A percentile compares a stretch with the other conserved stretches of the same genome.
Conservation (phyloP, 1,140 invertebrate genomes). For the Tetramorium simillimum region DNA sequence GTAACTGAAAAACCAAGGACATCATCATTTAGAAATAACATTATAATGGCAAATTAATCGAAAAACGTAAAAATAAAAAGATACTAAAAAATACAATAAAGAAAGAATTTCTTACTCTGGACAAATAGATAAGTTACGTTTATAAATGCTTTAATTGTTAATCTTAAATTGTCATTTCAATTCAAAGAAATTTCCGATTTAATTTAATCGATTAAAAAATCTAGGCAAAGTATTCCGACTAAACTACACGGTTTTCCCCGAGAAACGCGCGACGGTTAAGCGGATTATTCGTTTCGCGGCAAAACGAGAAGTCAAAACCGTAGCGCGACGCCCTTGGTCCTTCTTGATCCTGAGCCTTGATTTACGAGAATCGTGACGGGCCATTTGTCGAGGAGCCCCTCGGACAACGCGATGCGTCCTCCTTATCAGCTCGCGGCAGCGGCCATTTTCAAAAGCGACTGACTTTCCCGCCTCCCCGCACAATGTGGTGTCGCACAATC, state of each 20-base stretch:
- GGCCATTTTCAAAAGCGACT: constrained; percentile 81
- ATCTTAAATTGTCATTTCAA: not conserved
- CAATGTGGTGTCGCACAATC: constrained; percentile 51
- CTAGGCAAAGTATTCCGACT: not conserved
- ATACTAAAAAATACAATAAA: too few species aligned
- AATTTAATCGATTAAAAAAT: constrained; percentile 4
- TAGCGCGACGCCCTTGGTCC: constrained; percentile 48
- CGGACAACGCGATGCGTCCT: constrained; percentile 74
- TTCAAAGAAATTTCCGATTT: not conserved
- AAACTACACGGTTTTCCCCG: constrained; percentile 25
- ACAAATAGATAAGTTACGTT: not conserved
- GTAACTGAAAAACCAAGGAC: not conserved
- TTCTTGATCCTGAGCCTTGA: constrained; percentile 76
- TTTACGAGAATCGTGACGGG: constrained; percentile 85
- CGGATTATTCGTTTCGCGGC: constrained; percentile 67
- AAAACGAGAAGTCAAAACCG: constrained; percentile 66
- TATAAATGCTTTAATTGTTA: not conserved
- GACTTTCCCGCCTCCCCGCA: constrained; percentile 50
- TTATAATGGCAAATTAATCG: not conserved
- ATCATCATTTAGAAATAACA: not conserved
- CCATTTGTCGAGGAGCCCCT: constrained; percentile 83
- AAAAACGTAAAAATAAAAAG: not conserved
- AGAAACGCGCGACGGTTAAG: constrained; percentile 61
- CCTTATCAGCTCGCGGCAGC: constrained; percentile 82
- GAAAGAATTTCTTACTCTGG: too few species aligned